phyloP scores from a whole-genome alignment of 2,797 vertebrate species.

The Leuciscus waleckii region DNA sequence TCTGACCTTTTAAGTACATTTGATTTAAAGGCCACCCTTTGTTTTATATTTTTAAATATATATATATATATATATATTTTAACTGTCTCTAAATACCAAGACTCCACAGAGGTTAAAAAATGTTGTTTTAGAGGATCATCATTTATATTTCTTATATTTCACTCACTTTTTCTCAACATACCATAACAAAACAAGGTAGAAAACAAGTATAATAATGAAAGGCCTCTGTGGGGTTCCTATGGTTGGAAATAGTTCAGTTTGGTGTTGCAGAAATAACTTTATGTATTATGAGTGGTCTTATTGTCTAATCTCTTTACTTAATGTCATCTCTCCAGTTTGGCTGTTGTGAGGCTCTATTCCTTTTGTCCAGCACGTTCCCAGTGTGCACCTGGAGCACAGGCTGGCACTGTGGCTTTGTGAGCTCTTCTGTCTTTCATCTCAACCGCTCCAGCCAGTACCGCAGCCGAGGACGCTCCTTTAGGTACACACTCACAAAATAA shows the following conservation, averaged over 20 bases:
- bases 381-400: conserved; percentile 92
- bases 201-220: not conserved
- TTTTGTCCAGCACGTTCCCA: conserved; percentile 88
- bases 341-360: conserved; percentile 94
- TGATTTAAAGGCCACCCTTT: not conserved
- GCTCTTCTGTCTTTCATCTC: conserved; percentile 63
- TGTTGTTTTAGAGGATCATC: not conserved
- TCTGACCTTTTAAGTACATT: not conserved
- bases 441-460: conserved; percentile 68
- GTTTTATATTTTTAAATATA: not conserved
- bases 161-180: not conserved
- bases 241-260: not conserved
- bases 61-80: not conserved
- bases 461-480: conserved; percentile 70
- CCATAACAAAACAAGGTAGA: not conserved
- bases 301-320: not conserved
- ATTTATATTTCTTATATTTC: not conserved
- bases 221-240: not conserved
- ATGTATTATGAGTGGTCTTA: not conserved
- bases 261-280: not conserved
- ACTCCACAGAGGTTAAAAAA: not conserved
- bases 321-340: conserved; percentile 83
- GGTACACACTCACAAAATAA: conserved; percentile 54
- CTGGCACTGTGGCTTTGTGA: conserved; percentile 94
- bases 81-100: not conserved